Evolutionary conservation across 2,113 vertebrate genomes (phyloP), one percentile per base, ranked within the genome.

Genomic region (Megaleporinus macrocephalus): DNA sequence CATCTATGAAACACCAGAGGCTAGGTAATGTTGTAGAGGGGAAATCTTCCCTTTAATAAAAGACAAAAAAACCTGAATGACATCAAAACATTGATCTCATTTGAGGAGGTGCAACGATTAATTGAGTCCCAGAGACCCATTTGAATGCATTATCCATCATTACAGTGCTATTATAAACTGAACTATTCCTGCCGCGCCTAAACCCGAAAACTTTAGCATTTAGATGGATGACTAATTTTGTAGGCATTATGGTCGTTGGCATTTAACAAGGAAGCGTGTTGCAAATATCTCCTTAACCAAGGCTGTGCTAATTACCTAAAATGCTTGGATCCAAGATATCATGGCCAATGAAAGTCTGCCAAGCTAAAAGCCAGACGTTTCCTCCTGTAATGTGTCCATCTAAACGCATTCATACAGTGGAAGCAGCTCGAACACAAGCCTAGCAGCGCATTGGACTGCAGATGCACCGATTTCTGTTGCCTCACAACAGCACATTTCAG

Each of bases 401-500:
- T 73, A 12, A 65, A 73, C 20, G 70, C 33, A 74, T 53, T 51
- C 63, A 81, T 36, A n/a, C 33, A 81, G 51, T 69, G 49, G 44
- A 22, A 73, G 61, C 69, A 30, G 26, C 14, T 29, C 47, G 65
- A 49, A 49, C 30, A 70, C 55, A 70, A 79, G 27, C 77, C 68
- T 80, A 44, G 41, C 69, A 80, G 78, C 78, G 16, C 29, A 29
- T 49, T 20, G 22, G 57, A 63, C 18, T 20, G 41, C 79, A 80
- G 44, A 80, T 72, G 61, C 68, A 62, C 69, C 69, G 62, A 47
- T 73, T 62, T 65, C 44, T 55, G 57, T 63, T 51, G 57, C 59
- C n/a, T n/a, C 44, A 73, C 79, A 70, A 65, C 71, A 74, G 59
- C 71, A 51, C 44, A 81, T 36, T 74, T 81, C 63, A 62, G 72